Base-by-base conservation (phyloP, 2,113 vertebrate species). In the Chionomys nivalis region DNA sequence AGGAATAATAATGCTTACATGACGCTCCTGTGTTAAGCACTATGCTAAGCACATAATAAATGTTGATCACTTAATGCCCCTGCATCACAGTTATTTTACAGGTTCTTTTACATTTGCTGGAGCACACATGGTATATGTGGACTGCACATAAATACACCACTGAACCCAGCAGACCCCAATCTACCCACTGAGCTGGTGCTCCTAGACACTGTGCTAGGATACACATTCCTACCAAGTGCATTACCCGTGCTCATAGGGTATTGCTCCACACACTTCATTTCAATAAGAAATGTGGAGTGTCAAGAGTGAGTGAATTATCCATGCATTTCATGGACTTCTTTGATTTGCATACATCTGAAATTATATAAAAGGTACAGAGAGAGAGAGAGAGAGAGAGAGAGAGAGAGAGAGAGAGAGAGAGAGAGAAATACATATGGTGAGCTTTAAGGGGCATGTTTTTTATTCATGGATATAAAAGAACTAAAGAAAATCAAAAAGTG, bases 401-500 rank as follows among this genome's bases (percentile, higher is more conserved):
- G n/a, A n/a, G n/a, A n/a, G n/a, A n/a, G n/a, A n/a, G n/a, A n/a
- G n/a, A n/a, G n/a, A n/a, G n/a, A n/a, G n/a, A 52, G 52, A 55
- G 70, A 75, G 44, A 76, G 33, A 39, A 91, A 68, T 8, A 77
- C 0, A 52, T 14, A 72, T 39, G n/a, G 23, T 33, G 66, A 13
- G 6, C 36, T 61, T 92, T 90, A 82, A 42, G 21, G 36, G 36
- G 1, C 13, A 94, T 61, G 23, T 52, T 55, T 85, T 94, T 94
- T 55, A 92, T 21, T 76, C 11, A 76, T 73, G 23, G 89, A 93
- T 44, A 65, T 26, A 89, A 91, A 85, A 75, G 49, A 94, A 87
- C 14, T 39, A 52, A 96, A 81, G 63, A n/a, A 96, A 91, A 91
- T 87, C 12, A 49, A 73, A 58, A 73, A 77, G 44, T 83, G 44